phyloP scores from a whole-genome alignment of 2,888 invertebrate genomes.

The Barypeithes pellucidus region DNA sequence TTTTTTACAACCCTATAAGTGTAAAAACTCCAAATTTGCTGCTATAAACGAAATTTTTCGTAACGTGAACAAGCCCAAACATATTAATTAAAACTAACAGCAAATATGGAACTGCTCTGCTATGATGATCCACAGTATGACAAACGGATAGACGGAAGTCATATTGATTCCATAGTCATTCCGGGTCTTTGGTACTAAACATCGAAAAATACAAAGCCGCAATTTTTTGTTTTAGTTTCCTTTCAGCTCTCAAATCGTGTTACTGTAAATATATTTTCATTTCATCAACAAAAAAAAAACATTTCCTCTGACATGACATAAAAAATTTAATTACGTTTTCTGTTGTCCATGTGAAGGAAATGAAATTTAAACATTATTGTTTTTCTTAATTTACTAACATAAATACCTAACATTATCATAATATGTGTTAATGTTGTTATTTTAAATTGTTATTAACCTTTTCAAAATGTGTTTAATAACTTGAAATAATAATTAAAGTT shows the following conservation, averaged over 20 bases:
- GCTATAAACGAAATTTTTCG: too few species aligned
- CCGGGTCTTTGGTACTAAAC: too few species aligned
- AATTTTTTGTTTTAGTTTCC: too few species aligned
- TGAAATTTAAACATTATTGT: not conserved
- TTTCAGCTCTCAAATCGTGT: not conserved
- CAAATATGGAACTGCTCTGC: too few species aligned
- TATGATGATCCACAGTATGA: too few species aligned
- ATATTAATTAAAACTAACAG: too few species aligned
- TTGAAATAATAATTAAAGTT: not conserved
- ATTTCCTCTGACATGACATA: not conserved
- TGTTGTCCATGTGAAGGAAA: not conserved
- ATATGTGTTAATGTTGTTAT: not conserved
- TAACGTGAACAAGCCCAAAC: too few species aligned
- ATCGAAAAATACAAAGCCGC: too few species aligned
- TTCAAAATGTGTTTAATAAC: not conserved
- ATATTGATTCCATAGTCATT: too few species aligned
- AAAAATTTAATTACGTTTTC: not conserved
- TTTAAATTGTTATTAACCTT: slow-evolving; percentile 1
- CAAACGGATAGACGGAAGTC: too few species aligned
- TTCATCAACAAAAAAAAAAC: not conserved
- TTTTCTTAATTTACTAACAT: not conserved
- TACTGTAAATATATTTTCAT: not conserved
- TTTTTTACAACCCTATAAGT: too few species aligned
- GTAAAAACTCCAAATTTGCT: too few species aligned
- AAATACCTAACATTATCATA: not conserved